Evolutionary conservation across 2,797 vertebrate species (phyloP).

Genomic region (Girardinus metallicus): DNA sequence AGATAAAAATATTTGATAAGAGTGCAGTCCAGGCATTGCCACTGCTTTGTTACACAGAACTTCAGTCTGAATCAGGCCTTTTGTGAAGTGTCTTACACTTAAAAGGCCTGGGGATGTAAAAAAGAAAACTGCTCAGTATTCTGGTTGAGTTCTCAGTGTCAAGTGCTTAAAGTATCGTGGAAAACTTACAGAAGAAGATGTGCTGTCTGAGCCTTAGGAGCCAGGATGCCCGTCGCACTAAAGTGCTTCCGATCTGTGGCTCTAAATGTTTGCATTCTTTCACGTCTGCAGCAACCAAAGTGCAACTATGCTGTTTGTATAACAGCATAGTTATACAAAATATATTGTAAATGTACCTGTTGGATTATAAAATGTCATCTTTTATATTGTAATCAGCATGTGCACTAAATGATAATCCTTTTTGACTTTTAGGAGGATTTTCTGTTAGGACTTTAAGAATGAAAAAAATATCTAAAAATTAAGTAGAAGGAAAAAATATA

Average conservation of each 20-base stretch:
- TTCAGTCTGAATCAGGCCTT: constrained; percentile 24
- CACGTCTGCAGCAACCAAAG: constrained; percentile 1
- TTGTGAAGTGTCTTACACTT: constrained; percentile 41
- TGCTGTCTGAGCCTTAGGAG: neutral
- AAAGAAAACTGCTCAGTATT: constrained; percentile 32
- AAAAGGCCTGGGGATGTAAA: constrained; percentile 5
- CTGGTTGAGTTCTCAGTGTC: constrained; percentile 18
- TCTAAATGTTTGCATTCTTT: constrained; percentile 29
- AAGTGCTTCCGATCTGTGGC: constrained; percentile 1
- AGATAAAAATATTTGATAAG: neutral
- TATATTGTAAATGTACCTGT: neutral
- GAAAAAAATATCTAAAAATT: neutral
- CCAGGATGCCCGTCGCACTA: neutral
- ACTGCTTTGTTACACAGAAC: neutral
- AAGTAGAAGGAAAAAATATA: neutral
- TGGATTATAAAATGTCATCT: neutral
- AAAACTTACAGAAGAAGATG: constrained; percentile 8
- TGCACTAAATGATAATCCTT: neutral
- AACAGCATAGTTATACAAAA: neutral
- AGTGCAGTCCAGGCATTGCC: neutral
- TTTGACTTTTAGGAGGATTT: neutral
- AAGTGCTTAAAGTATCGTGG: constrained; percentile 12
- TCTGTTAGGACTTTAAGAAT: neutral
- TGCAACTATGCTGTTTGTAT: no score
- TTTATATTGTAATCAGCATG: neutral